Evolutionary conservation across 2,113 vertebrate species (phyloP).

Genomic region (Rhizomys pruinosus): DNA sequence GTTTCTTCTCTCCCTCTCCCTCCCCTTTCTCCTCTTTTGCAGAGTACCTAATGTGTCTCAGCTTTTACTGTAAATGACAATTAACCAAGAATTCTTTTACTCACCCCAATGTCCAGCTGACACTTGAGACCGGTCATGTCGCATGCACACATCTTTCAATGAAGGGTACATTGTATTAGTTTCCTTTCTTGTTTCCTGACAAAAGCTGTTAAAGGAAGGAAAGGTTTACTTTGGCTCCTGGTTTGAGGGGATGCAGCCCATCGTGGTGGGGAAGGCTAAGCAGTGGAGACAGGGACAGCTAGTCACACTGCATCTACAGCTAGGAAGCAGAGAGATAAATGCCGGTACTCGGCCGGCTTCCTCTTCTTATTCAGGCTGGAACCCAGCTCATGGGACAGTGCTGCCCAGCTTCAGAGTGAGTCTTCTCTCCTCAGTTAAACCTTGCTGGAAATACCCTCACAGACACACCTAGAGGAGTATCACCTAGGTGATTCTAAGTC

Average conservation of each 20-base stretch:
- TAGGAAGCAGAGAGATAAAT: not conserved
- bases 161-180: not conserved
- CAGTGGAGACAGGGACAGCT: too few species aligned
- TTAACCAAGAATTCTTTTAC: not conserved
- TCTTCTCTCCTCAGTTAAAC: not conserved
- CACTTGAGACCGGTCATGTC: too few species aligned
- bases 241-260: not conserved
- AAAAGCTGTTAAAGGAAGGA: not conserved
- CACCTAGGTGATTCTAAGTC: not conserved
- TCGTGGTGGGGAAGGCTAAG: not conserved
- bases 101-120: not conserved
- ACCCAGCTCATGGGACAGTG: not conserved
- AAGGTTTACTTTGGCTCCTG: not conserved
- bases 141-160: not conserved
- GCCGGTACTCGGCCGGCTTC: too few species aligned
- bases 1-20: too few species aligned
- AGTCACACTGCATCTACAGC: not conserved
- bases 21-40: too few species aligned
- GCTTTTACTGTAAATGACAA: not conserved
- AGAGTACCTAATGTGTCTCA: too few species aligned
- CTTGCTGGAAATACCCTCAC: not conserved
- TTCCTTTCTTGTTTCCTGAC: too few species aligned
- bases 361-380: too few species aligned
- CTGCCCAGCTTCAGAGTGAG: not conserved
- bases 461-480: not conserved